Base-by-base conservation (phyloP, 2,888 invertebrate species). In the Lasioglossum calceatum region DNA sequence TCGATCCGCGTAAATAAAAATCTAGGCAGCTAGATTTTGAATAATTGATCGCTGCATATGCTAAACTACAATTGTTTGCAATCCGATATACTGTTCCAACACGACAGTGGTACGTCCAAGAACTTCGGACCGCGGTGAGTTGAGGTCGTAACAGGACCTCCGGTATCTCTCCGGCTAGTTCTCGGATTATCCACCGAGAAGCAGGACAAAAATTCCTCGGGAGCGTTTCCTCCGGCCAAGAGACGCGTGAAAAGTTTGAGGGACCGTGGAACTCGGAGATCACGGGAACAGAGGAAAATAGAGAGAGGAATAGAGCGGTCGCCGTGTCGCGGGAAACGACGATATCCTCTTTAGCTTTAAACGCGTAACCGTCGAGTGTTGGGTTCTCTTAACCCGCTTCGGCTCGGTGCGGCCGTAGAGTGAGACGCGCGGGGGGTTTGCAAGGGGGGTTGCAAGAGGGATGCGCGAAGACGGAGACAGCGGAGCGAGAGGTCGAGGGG, bases 351-450 rank as follows among this genome's bases (percentile, higher is more conserved):
- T 93, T 91, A 91, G 89, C 88, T 88, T 93, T 93, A 89, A 91
- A 88, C 89, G 90, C 90, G 89, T 89, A 90, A 89, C 89, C 85
- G 90, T 91, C 82, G 91, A 92, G 92, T 88, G 89, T 82, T 75
- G 89, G 87, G 76, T 83, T 86, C 92, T 89, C 92, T 93, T 94
- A 94, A 94, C 93, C 93, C 91, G 92, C 92, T 94, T 94, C 92
- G 90, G 87, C 75, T 82, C 67, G 58, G 44, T 61, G 74, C 81
- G 77, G 61, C 70, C 67, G 73, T 71, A 39, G 47, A 79, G 54
- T 2, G 36, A 50, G 42, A 32, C 42, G 44, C 74, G 73, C 54
- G 71, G 67, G 70, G 58, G 79, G 75, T n/a, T 61, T 50, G 83
- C 77, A 61, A 82, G 76, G 77, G 77, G 64, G 27, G 14, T n/a